Base-by-base conservation (phyloP, 2,888 invertebrate species). In the Quadroppia sp. region DNA sequence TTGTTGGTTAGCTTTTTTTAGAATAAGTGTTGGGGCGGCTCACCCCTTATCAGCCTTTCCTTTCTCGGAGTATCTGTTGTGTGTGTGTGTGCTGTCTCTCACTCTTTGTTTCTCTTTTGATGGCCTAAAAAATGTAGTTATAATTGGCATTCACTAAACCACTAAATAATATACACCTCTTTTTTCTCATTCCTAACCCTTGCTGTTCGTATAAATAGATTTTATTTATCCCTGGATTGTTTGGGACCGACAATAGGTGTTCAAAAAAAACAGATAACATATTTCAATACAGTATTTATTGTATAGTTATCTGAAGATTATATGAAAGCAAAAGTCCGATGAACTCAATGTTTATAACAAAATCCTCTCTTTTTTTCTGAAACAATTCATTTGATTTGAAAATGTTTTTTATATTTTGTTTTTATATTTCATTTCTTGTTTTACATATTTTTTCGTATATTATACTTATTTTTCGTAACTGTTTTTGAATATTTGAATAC, bases 51-150 rank as follows among this genome's bases (percentile, higher is more conserved):
- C 45, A 13, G 15, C 45, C 17, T 45, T 45, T 45, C 45, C 45
- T 45, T n/a, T n/a, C 36, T 36, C 4, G 13, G 13, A 53, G 53
- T 9, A 28, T 59, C 59, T 28, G 13, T 28, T 28, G 28, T 28
- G 15, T 59, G n/a, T n/a, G n/a, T n/a, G n/a, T n/a, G n/a, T n/a
- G n/a, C 59, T 17, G 13, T 28, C 3, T 30, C 28, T 15, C 17
- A 59, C n/a, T 30, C 59, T 9, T 59, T 59, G 59, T 59, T 59
- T 9, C 30, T 30, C 28, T 30, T 28, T 13, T 59, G 59, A 30
- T 59, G 59, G 59, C 59, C 53, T 53, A 53, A 59, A 59, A 59
- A 59, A 53, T n/a, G 30, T 28, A 6, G 59, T 59, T 59, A 59
- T 59, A 59, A 59, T 28, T 28, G 30, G 28, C 30, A 59, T 25